These are phyloP conservation scores for Leguminivora glycinivorella DNA, from an alignment of 1,140 invertebrate genomes.

Conservation along the genomic window DNA sequence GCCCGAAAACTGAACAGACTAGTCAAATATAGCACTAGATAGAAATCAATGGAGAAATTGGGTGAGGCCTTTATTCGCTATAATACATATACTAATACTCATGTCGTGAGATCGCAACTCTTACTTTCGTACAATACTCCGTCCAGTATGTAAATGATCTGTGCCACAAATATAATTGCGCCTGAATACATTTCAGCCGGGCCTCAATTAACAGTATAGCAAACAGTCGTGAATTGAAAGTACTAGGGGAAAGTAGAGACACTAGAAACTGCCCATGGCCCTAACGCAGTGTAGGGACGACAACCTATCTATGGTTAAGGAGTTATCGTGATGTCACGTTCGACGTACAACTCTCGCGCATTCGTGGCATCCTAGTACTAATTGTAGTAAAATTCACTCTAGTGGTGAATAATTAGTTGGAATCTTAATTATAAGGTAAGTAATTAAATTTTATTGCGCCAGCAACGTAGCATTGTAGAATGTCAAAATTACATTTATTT, in stretches of 20 bases:
- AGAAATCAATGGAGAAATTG: no score
- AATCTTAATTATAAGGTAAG: no score
- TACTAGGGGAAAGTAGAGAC: slow-evolving; percentile 41
- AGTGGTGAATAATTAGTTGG: no score
- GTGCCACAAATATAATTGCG: slow-evolving; percentile 19
- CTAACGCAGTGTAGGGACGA: background rate
- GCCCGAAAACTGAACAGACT: no score
- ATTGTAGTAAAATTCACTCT: no score
- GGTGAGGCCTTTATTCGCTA: no score
- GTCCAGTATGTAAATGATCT: background rate
- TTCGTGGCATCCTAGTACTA: background rate
- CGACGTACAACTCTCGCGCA: background rate
- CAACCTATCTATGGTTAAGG: slow-evolving; percentile 28
- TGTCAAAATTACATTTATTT: no score
- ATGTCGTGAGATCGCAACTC: background rate
- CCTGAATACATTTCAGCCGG: slow-evolving; percentile 19
- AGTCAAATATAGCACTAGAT: no score
- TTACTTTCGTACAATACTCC: no score
- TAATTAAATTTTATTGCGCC: no score
- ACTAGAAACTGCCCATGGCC: slow-evolving; percentile 29
- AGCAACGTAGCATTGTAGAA: no score
- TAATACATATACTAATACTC: no score
- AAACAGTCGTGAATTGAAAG: slow-evolving; percentile 29
- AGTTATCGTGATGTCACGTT: background rate
- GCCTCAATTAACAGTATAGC: slow-evolving; percentile 17